A percentile compares a stretch with the other conserved stretches of the same genome.
Evolutionary conservation across 2,113 vertebrate genomes (phyloP).

Genomic region (Microcebus ravelobensis): DNA sequence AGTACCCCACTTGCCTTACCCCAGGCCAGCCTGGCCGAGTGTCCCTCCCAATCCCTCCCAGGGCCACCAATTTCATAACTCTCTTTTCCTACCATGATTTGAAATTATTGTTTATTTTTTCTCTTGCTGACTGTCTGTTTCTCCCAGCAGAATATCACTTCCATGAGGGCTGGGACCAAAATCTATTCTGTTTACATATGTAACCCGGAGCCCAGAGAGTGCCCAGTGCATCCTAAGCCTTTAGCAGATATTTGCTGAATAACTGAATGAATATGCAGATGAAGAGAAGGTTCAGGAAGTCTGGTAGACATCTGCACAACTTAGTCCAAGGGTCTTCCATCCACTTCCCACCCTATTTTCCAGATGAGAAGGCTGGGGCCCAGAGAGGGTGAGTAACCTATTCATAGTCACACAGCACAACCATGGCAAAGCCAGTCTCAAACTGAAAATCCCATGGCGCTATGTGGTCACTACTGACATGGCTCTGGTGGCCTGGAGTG

Average conservation of each 20-base stretch:
- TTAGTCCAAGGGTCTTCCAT: neutral
- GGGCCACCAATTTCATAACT: neutral
- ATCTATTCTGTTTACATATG: neutral
- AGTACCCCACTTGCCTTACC: accelerated
- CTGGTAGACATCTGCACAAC: neutral
- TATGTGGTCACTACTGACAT: neutral
- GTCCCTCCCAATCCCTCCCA: neutral
- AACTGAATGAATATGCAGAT: too few species aligned
- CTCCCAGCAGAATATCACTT: neutral
- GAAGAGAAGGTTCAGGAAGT: neutral
- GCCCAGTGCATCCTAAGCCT: accelerated
- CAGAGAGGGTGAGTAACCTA: neutral
- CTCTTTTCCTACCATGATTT: too few species aligned
- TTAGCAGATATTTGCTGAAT: neutral
- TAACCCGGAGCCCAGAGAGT: neutral
- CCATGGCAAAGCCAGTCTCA: neutral
- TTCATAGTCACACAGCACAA: neutral
- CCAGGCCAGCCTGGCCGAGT: too few species aligned
- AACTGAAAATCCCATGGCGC: neutral
- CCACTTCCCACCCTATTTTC: neutral
- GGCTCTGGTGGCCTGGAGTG: neutral
- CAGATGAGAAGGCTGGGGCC: neutral
- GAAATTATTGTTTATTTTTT: neutral
- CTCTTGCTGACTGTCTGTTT: neutral
- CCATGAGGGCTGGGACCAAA: neutral